These are phyloP conservation scores for Stichodactyla mertensii DNA, from an alignment of 64 coral and sea anemone species.

Conservation along the genomic window DNA sequence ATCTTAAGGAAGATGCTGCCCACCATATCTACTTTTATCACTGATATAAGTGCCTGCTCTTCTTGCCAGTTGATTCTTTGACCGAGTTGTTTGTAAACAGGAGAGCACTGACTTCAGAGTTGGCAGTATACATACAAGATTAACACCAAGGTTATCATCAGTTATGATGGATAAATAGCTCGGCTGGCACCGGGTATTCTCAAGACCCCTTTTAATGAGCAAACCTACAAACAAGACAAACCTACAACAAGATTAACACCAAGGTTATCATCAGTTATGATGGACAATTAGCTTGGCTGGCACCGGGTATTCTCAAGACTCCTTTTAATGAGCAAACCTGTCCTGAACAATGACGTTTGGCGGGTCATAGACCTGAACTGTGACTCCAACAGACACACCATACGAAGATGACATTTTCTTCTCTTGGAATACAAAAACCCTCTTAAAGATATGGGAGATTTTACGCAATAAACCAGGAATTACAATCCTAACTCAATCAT, in stretches of 20 bases:
- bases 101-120: conserved; percentile 67
- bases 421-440: too few relatives aligned
- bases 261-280: conserved; percentile 47
- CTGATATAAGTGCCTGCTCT: too few relatives aligned
- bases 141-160: conserved; percentile 48
- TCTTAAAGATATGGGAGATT: too few relatives aligned
- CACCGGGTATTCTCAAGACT: conserved; percentile 73
- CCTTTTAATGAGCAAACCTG: conserved; percentile 89
- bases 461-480: too few relatives aligned
- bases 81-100: not conserved
- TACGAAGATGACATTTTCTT: too few relatives aligned
- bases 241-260: conserved; percentile 48
- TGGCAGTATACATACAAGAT: conserved; percentile 66
- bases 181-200: conserved; percentile 78
- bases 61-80: too few relatives aligned
- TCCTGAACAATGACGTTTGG: conserved; percentile 87
- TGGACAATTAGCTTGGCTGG: conserved; percentile 70
- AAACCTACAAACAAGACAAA: too few relatives aligned
- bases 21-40: too few relatives aligned
- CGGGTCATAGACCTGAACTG: conserved; percentile 64
- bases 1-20: too few relatives aligned
- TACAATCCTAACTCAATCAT: too few relatives aligned
- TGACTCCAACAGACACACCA: too few relatives aligned
- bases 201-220: conserved; percentile 84
- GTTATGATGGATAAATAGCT: conserved; percentile 51